A percentile compares a stretch with the other conserved stretches of the same genome.
These are phyloP conservation scores for Harpalus rufipes DNA, from an alignment of 2,888 invertebrate species.

Conservation along the genomic window DNA sequence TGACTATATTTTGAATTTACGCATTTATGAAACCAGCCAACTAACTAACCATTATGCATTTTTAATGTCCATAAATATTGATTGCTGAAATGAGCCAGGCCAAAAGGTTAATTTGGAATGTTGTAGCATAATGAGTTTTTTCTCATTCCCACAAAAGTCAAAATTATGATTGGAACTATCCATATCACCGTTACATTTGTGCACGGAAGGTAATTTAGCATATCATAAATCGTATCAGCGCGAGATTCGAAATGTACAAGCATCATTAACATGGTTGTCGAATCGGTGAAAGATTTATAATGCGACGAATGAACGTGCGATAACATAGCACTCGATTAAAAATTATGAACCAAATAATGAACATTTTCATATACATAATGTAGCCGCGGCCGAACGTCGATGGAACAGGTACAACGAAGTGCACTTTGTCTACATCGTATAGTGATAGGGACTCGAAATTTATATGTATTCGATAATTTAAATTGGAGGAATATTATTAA, in stretches of 20 bases:
- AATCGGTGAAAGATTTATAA: constrained; percentile 64
- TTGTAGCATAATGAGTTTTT: constrained; percentile 14
- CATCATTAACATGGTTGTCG: constrained; percentile 64
- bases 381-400: constrained; percentile 20
- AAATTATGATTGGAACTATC: constrained; percentile 13
- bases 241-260: constrained; percentile 58
- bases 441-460: not conserved
- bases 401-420: constrained; percentile 53
- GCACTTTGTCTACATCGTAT: constrained; percentile 57
- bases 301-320: constrained; percentile 55
- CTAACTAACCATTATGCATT: no score
- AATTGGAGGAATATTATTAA: constrained; percentile 29
- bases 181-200: constrained; percentile 41
- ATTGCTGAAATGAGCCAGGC: not conserved
- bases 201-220: constrained; percentile 60
- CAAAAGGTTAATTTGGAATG: not conserved
- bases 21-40: no score
- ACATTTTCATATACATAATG: constrained; percentile 66
- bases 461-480: constrained; percentile 37
- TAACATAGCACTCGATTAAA: constrained; percentile 59
- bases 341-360: constrained; percentile 66
- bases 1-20: no score
- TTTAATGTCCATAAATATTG: not conserved
- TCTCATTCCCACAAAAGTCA: constrained; percentile 9
- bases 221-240: constrained; percentile 58